These are phyloP conservation scores for Pavo muticus DNA, from an alignment of 2,113 vertebrate genomes.

Conservation along the genomic window DNA sequence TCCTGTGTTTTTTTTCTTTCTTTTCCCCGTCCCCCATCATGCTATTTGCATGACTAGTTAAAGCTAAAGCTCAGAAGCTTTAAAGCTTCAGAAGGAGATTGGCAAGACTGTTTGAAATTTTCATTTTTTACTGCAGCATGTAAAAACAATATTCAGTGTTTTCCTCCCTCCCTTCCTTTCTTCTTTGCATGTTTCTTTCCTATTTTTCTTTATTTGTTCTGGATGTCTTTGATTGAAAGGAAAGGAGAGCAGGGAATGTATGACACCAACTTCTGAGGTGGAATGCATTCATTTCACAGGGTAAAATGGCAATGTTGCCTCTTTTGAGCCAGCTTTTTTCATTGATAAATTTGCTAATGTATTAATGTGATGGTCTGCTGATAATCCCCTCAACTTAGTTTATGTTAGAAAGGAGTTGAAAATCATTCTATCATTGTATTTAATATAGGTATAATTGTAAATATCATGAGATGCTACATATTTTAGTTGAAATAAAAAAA, in stretches of 20 bases:
- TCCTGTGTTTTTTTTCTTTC: neutral
- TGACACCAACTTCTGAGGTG: neutral
- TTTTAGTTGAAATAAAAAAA: neutral
- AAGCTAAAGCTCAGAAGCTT: neutral
- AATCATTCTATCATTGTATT: neutral
- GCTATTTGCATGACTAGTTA: neutral
- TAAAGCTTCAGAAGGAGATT: neutral
- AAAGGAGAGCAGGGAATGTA: neutral
- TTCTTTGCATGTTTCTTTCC: too few relatives aligned
- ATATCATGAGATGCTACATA: accelerated
- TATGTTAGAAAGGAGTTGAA: neutral
- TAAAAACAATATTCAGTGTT: neutral
- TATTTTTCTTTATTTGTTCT: neutral
- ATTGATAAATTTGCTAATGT: neutral
- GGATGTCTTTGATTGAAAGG: neutral
- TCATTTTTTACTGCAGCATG: neutral
- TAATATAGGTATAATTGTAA: neutral
- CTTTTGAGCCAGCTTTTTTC: neutral
- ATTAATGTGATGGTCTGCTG: neutral
- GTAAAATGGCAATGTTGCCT: neutral
- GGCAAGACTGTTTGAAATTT: neutral
- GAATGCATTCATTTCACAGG: neutral
- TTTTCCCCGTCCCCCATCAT: too few relatives aligned
- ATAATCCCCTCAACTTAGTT: neutral
- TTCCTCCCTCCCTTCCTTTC: accelerated